Base-by-base conservation (phyloP, 2,888 invertebrate species). In the Pecten maximus region DNA sequence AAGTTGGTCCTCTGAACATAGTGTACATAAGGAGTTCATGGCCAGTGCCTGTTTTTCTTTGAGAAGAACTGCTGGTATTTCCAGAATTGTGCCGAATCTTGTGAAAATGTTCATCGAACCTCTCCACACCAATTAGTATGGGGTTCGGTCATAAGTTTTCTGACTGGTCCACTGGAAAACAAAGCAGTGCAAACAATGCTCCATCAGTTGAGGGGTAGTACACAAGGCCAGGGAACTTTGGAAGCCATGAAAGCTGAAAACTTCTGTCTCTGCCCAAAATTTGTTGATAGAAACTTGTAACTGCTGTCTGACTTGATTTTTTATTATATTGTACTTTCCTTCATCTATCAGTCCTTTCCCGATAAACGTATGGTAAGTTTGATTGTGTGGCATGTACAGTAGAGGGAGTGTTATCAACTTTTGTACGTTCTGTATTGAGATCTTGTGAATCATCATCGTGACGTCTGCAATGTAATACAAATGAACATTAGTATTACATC, bases 41-140 rank as follows among this genome's bases (percentile, higher is more conserved):
- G 2, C 88, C 88, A 54, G 28, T 28, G 35, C 88, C 88, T 8
- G 50, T 54, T 88, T 54, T 88, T 35, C 50, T 88, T 2, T 40
- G 12, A 2, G 23, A 39, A 40, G 35, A 28, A 35, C 12, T 23
- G 23, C 87, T 87, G 87, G n/a, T 40, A 87, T 87, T 39, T 2
- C 40, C 87, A 87, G 40, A 87, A 23, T 28, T 88, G 48, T 48
- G 28, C 12, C 28, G 15, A 19, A 50, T 88, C 39, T 54, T 54
- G 50, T 35, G 54, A 88, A 88, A 88, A 39, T 88, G 88, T 88
- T 88, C 88, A 28, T 88, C 88, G 50, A 88, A 88, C 3, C 23
- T 19, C 40, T 88, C 88, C 2, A 50, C 16, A 28, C 88, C 88
- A 88, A 39, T 88, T 88, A 16, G 15, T 88, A 35, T 48, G 50